Conservation (phyloP, 2,888 invertebrate species). For the Diabrotica balteata region DNA sequence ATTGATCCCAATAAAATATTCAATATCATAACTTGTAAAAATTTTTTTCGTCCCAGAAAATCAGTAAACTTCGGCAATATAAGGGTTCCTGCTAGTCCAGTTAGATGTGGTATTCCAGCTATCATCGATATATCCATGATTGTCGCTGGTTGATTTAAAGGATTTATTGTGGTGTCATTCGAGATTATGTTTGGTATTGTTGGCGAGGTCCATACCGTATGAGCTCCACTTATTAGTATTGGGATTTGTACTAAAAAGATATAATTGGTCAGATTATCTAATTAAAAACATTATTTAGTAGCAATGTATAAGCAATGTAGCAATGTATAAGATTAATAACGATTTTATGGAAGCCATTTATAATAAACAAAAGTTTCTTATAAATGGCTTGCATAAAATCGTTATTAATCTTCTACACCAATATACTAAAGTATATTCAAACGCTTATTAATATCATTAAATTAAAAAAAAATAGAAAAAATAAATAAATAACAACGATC, state of each 20-base stretch:
- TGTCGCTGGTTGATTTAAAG: constrained; percentile 33
- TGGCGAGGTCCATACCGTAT: constrained; percentile 41
- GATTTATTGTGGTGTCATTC: constrained; percentile 33
- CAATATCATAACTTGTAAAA: constrained; percentile 67
- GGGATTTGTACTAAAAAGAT: constrained; percentile 5
- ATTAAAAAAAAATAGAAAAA: too few species aligned
- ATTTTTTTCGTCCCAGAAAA: constrained; percentile 68
- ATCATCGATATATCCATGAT: constrained; percentile 37
- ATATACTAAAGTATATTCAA: too few species aligned
- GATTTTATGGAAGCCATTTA: too few species aligned
- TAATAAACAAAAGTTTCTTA: too few species aligned
- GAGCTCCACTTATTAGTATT: constrained; percentile 9
- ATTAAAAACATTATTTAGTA: neutral
- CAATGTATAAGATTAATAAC: too few species aligned
- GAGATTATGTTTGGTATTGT: constrained; percentile 34
- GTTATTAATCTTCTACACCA: too few species aligned
- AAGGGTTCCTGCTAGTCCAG: constrained; percentile 33
- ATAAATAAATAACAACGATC: too few species aligned
- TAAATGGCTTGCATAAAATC: too few species aligned
- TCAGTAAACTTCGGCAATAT: constrained; percentile 32
- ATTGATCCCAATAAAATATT: constrained; percentile 66
- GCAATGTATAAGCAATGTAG: too few species aligned
- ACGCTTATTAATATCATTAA: too few species aligned
- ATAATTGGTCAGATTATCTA: too few species aligned
- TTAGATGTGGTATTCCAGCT: constrained; percentile 33